Percentiles rank a stretch among this genome's conserved stretches.
Conservation (phyloP, 2,113 vertebrate species). For the Turnix velox region DNA sequence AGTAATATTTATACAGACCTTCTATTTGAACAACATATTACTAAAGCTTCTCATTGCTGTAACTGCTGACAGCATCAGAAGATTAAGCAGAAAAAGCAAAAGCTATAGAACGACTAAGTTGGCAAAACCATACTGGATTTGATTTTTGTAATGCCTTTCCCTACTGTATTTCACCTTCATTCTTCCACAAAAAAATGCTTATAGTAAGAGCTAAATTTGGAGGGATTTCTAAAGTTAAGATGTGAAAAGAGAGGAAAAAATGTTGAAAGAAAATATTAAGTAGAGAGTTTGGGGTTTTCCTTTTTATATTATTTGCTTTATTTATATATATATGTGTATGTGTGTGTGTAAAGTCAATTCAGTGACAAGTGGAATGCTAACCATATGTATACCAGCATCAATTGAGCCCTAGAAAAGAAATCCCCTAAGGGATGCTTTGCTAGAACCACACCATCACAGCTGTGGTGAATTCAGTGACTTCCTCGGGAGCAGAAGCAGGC, state of each 20-base stretch:
- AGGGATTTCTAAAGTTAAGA: background rate
- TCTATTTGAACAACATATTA: background rate
- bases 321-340: background rate
- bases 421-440: background rate
- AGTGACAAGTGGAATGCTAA: background rate
- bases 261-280: background rate
- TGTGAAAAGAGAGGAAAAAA: background rate
- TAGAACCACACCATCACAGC: background rate
- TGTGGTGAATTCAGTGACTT: background rate
- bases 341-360: background rate
- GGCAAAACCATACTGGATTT: background rate
- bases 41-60: background rate
- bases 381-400: background rate
- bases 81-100: background rate
- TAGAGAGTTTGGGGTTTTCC: rapidly evolving
- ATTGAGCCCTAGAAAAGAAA: background rate
- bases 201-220: background rate
- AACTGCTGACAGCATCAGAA: background rate
- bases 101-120: background rate
- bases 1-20: background rate
- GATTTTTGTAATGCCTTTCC: background rate
- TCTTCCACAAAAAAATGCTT: background rate
- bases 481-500: background rate
- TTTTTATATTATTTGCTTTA: background rate
- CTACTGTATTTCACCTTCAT: background rate